phyloP scores from a whole-genome alignment of 2,888 invertebrate species.

The Tenthredo distinguenda region DNA sequence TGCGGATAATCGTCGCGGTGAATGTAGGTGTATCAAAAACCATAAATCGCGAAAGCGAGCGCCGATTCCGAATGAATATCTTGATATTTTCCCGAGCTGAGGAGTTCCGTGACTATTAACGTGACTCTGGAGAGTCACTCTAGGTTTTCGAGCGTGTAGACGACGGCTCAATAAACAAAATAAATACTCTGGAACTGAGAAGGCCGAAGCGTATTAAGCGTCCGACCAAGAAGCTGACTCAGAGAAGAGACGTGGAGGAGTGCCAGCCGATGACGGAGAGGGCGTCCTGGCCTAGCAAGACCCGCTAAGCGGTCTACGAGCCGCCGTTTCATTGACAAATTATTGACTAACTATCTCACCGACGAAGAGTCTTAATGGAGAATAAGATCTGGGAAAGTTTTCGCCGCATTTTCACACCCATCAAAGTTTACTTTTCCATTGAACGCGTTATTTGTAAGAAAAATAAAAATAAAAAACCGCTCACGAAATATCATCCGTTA shows the following conservation, averaged over 20 bases:
- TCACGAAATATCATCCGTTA: constrained; percentile 8
- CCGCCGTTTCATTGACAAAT: constrained; percentile 47
- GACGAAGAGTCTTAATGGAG: constrained; percentile 1
- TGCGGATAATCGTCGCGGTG: background rate
- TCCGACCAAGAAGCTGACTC: constrained; percentile 42
- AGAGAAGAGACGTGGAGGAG: constrained; percentile 59
- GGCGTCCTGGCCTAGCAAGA: constrained; percentile 48
- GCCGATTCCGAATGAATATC: background rate
- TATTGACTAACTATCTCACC: constrained; percentile 47
- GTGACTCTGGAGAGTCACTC: background rate
- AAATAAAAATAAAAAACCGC: background rate
- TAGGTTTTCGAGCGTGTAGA: background rate
- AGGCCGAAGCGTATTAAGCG: constrained; percentile 40
- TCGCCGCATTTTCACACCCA: background rate
- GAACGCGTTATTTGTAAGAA: background rate
- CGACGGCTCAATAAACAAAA: constrained; percentile 47
- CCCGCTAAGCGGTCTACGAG: constrained; percentile 47
- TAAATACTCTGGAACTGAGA: constrained; percentile 43
- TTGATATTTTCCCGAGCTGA: background rate
- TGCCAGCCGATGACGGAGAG: constrained; percentile 61
- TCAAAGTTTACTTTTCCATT: background rate
- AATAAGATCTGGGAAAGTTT: background rate
- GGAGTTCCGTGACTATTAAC: constrained; percentile 1
- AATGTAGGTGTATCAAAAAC: background rate
- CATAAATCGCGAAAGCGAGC: background rate